Percentiles rank a stretch among this genome's conserved stretches.
phyloP scores from a whole-genome alignment of 2,113 vertebrate species.

The Ursus arctos region DNA sequence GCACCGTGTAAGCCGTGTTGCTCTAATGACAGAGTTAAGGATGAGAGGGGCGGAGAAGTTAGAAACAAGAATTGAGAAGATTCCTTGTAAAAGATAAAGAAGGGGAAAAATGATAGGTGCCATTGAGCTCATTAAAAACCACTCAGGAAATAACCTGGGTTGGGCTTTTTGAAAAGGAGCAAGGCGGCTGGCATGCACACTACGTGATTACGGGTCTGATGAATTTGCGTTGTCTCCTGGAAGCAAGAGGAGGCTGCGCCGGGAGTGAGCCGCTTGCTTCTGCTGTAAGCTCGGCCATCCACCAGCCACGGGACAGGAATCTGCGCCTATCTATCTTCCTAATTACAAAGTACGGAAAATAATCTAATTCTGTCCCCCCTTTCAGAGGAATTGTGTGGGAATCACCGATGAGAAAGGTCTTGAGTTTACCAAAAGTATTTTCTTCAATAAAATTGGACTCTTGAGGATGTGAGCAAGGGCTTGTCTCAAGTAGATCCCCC shows the following conservation, averaged over 20 bases:
- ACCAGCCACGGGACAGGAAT: background rate
- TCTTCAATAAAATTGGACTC: slow-evolving; percentile 7
- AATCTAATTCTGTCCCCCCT: too few relatives aligned
- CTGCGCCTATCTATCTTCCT: background rate
- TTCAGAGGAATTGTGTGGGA: background rate
- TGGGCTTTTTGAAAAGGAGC: background rate
- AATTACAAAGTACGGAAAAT: background rate
- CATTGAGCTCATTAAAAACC: background rate
- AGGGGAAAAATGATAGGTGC: background rate
- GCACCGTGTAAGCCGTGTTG: background rate
- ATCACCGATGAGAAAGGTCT: background rate
- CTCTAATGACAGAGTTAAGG: background rate
- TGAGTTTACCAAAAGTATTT: slow-evolving; percentile 44
- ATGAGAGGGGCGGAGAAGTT: background rate
- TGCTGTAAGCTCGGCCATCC: background rate
- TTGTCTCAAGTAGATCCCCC: background rate
- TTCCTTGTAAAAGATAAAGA: background rate
- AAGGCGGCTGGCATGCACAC: background rate
- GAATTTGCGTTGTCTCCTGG: background rate
- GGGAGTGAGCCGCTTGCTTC: background rate
- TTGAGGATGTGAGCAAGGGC: background rate
- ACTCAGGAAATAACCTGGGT: background rate
- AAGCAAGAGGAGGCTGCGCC: background rate
- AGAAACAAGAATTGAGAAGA: background rate
- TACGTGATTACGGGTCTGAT: background rate